Evolutionary conservation across 2,888 invertebrate species (phyloP), one percentile per base, ranked within the genome.

Genomic region (Drosophila phalerata): DNA sequence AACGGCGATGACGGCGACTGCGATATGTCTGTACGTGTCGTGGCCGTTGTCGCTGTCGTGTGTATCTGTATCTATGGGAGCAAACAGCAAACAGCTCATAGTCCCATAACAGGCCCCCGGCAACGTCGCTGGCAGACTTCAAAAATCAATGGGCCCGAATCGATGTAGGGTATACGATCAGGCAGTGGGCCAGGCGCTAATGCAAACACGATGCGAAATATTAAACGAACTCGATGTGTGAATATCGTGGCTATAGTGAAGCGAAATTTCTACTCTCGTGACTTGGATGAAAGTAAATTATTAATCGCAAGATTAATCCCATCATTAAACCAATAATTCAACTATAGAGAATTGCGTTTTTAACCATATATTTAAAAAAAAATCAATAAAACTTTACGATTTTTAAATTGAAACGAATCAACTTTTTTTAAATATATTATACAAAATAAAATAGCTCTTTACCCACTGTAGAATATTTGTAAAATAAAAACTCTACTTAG

Each of bases 21-120:
- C 71, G 71, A 70, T 80, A 61, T 69, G 40, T 58, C 61, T 64
- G 71, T 65, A 64, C 48, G 63, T 76, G 47, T 67, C 56, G 73
- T 55, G 57, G 61, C 9, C 37, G 42, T 52, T 53, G n/a, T 30
- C n/a, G 45, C 22, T 48, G 56, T 43, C 19, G 38, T 62, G 15
- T 66, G 66, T 83, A 45, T 79, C 63, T 83, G 81, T 77, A 71
- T 81, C 85, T 78, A 75, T 69, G 68, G 76, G 66, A 69, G 68
- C 85, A 72, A 85, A 69, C 69, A 68, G 78, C 65, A 60, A 62
- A 62, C 69, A 65, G 60, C 66, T 47, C 63, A 77, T 58, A 58
- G 49, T 51, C 57, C 70, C 56, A 62, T 51, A 72, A 52, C 63
- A 38, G 60, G 62, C 73, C 73, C 62, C 61, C 65, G 71, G 77